Evolutionary conservation across 2,888 invertebrate species (phyloP), one percentile per base, ranked within the genome.

Genomic region (Notocelia uddmanniana): DNA sequence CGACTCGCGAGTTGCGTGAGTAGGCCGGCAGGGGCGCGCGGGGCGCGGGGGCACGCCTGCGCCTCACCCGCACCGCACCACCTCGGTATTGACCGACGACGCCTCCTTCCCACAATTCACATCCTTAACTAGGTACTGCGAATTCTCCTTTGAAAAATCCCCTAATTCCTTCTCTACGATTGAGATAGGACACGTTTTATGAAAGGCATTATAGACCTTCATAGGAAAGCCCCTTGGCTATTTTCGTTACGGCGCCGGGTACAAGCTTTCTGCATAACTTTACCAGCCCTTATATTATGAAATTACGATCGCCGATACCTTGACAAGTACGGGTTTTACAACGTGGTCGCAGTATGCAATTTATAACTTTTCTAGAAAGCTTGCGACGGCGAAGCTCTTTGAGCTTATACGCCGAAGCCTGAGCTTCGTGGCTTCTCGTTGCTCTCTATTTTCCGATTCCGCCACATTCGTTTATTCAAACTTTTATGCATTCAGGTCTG

Each of bases 31-130:
- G 80, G 78, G 80, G 71, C 76, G 76, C 74, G 77, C 52, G 75
- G 78, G 77, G 75, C 78, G 78, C 85, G 86, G 86, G 84, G 85
- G 87, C 90, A 89, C 91, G 89, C 91, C 89, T 89, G 90, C 89
- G 91, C 87, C 86, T 83, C 87, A 79, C 87, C 87, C 89, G 87
- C 90, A 79, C 91, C 88, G 89, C 91, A 85, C 92, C 90, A 92
- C 91, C 92, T 91, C 87, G 90, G 92, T 93, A 93, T 93, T 92
- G 93, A 93, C 93, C 93, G 91, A 92, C 91, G 90, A 90, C 92
- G 92, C 92, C 93, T 92, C 90, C 90, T 91, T 91, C 89, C 90
- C 89, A 92, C 90, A 88, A 88, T 89, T 90, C 91, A 92, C 90
- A 90, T 93, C 92, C 92, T 92, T 93, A 93, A 91, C 92, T 89